Evolutionary conservation across 2,888 invertebrate species (phyloP), one percentile per base, ranked within the genome.

Genomic region (Cancer borealis): DNA sequence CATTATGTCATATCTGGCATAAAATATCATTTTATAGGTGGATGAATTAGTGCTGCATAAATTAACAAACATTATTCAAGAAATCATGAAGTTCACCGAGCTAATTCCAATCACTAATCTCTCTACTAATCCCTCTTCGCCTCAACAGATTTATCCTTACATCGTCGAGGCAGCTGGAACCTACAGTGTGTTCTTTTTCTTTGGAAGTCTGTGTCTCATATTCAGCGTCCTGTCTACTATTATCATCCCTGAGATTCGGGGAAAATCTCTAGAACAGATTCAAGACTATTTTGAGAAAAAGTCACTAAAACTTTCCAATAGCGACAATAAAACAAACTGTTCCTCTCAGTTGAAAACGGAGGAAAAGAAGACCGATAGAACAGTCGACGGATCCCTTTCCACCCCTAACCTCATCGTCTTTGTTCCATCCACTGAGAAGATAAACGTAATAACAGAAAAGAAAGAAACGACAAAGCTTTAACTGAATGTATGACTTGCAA

Each of bases 251-350:
- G 93, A 95, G 92, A 95, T 92, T 3, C 93, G 91, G 60, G 93
- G 93, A 10, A 95, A 95, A 84, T 93, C 79, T 26, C 92, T 95
- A 21, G 95, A 95, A 45, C 91, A 95, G 88, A 93, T 95, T 14
- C 95, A 95, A 49, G 93, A 95, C 4, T 91, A 92, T 73, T 95
- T 95, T 47, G 93, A 95, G 49, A 39, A 84, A 84, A 84, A 84
- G 8, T 39, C 30, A 21, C 3, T 39, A 39, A 84, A 84, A 39
- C 0, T 14, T 39, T 84, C 84, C 30, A 14, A 84, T 3, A 39
- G 39, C 10, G 39, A 84, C n/a, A 5, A 14, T 39, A 39, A 84
- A 39, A 84, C 73, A 60, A 39, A 39, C 1, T 39, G 17, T 21
- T 21, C 17, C 17, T 60, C 21, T 0, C 60, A 60, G 5, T 2